Evolutionary conservation across 35 echinoderm and acorn worm species (phyloP), one percentile per base, ranked within the genome.

Genomic region (Ptychodera flava): DNA sequence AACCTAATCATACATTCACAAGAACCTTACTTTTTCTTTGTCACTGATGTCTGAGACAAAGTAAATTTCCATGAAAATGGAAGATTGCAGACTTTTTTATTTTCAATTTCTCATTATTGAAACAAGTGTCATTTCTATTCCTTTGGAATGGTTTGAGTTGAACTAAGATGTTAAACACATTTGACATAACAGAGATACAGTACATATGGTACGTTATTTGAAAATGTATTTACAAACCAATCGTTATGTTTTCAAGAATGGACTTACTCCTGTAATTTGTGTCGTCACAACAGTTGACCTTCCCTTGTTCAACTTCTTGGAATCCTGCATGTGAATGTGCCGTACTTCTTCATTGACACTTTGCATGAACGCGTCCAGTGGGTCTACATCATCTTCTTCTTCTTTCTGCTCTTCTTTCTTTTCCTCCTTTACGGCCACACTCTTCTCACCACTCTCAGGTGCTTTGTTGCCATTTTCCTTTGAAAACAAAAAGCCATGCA

Each of bases 361-460:
- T 82, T 84, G 83, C 95, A 98, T 98, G 82, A 98, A 98, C 12
- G 95, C 95, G 82, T 98, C 95, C 78, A 94, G 88, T 32, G 95
- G 95, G 78, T 94, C 92, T 12, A 92, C 79, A 16, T 91, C 92
- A 52, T 93, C 94, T 38, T 92, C 87, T 14, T 90, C 91, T 15
- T 89, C 88, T 0, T 89, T 90, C 36, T 90, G 86, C 0, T 86
- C 82, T 22, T 87, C 78, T 16, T 90, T 88, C 10, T 90, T 85
- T 0, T 81, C 80, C 31, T 52, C 53, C 30, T 90, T 89, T 22
- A 35, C 52, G 31, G 76, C 89, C 27, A n/a, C n/a, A n/a, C n/a
- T n/a, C n/a, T n/a, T n/a, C n/a, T n/a, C n/a, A n/a, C n/a, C n/a
- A n/a, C n/a, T n/a, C n/a, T n/a, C n/a, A n/a, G n/a, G n/a, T n/a